Percentiles rank a stretch among this genome's conserved stretches.
Conservation (phyloP, 2,113 vertebrate genomes). For the Phyllopteryx taeniolatus region DNA sequence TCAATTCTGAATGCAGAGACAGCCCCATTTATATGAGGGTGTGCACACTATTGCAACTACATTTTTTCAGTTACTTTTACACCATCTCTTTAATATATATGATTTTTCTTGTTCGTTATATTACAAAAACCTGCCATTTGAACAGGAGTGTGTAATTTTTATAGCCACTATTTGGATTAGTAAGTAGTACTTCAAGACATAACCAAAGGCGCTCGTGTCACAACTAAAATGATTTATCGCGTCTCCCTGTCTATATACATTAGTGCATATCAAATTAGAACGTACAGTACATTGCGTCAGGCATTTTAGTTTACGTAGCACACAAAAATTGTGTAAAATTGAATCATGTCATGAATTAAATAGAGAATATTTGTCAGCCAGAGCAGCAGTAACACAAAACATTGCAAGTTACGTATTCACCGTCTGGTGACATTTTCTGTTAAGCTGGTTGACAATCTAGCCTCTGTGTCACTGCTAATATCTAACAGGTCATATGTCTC, state of each 20-base stretch:
- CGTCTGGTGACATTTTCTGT: background rate
- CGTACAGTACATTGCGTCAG: background rate
- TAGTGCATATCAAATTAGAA: background rate
- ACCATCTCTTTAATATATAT: too few species aligned
- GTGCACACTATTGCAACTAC: too few species aligned
- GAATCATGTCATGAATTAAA: background rate
- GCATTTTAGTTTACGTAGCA: background rate
- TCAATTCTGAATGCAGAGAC: too few species aligned
- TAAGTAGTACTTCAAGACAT: background rate
- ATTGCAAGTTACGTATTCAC: background rate
- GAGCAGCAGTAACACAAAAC: background rate
- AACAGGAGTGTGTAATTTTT: background rate
- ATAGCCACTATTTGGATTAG: background rate
- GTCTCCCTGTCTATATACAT: background rate
- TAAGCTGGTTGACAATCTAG: slow-evolving; percentile 14
- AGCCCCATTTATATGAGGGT: too few species aligned
- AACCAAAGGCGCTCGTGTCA: background rate
- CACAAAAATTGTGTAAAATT: background rate
- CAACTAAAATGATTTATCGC: background rate
- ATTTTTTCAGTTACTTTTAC: too few species aligned
- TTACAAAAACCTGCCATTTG: background rate
- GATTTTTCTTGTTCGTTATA: background rate
- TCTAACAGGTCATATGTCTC: slow-evolving; percentile 18
- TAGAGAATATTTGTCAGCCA: background rate
- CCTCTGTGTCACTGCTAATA: slow-evolving; percentile 6